Conservation (phyloP, 1,140 invertebrate species). For the Oncopodura yosiiana region DNA sequence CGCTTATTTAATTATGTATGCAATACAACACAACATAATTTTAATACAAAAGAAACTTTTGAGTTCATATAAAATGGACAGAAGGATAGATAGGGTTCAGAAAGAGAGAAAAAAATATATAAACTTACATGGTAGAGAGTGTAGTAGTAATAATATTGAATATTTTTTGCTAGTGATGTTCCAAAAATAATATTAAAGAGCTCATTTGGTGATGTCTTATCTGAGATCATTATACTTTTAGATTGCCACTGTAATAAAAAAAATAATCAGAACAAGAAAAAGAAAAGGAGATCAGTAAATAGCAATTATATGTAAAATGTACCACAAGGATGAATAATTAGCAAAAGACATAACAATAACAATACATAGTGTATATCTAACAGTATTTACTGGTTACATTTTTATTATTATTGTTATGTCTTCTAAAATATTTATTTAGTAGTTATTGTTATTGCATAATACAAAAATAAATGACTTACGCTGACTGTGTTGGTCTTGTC, state of each 20-base stretch:
- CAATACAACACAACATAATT: too few species aligned
- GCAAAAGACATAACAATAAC: not conserved
- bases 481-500: slow-evolving; percentile 79
- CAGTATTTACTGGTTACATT: not conserved
- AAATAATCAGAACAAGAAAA: slow-evolving; percentile 27
- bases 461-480: slow-evolving; percentile 42
- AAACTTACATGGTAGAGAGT: slow-evolving; percentile 33
- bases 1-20: too few species aligned
- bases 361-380: too few species aligned
- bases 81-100: too few species aligned
- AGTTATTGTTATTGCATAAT: not conserved
- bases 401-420: not conserved
- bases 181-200: slow-evolving; percentile 71
- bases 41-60: too few species aligned
- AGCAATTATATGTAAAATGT: too few species aligned
- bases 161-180: slow-evolving; percentile 38
- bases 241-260: slow-evolving; percentile 62
- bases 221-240: slow-evolving; percentile 79
- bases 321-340: not conserved
- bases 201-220: slow-evolving; percentile 80
- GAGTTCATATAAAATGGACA: too few species aligned
- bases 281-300: too few species aligned
- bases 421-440: not conserved
- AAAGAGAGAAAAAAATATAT: slow-evolving; percentile 18
- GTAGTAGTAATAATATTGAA: slow-evolving; percentile 28